These are phyloP conservation scores for Mellivora capensis DNA, from an alignment of 2,113 vertebrate species.

Conservation along the genomic window DNA sequence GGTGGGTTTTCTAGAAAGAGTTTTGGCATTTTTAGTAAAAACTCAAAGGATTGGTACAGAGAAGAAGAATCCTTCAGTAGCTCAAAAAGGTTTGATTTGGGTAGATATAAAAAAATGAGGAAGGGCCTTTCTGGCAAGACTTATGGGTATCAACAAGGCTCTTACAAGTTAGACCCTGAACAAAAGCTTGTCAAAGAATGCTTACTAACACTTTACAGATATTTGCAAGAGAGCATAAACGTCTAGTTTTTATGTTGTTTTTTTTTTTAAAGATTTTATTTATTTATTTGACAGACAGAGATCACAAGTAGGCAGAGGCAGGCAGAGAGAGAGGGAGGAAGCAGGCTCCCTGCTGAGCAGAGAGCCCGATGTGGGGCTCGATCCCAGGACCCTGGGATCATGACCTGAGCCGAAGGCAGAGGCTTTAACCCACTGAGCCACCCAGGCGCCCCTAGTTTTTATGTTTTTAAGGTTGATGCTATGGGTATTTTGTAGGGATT, in stretches of 20 bases:
- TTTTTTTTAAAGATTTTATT: no score
- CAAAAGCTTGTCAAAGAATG: neutral
- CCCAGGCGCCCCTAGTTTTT: no score
- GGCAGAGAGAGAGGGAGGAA: no score
- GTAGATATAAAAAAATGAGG: neutral
- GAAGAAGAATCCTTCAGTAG: neutral
- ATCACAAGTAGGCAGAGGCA: no score
- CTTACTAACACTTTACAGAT: neutral
- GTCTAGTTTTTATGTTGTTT: neutral
- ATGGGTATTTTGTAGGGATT: neutral
- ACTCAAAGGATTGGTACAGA: neutral
- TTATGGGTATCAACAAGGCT: neutral
- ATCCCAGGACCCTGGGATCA: no score
- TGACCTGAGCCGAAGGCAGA: no score
- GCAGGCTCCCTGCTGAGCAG: no score
- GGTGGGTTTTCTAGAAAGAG: neutral
- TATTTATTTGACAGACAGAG: no score
- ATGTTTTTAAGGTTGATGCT: neutral
- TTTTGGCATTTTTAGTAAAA: conserved; percentile 17
- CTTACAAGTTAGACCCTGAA: neutral
- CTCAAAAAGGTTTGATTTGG: neutral
- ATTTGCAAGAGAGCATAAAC: neutral
- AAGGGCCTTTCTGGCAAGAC: neutral
- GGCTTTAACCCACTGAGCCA: no score
- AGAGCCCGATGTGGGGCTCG: no score